These are phyloP conservation scores for Myrmophylax atrothorax DNA, from an alignment of 2,113 vertebrate genomes.

Conservation along the genomic window DNA sequence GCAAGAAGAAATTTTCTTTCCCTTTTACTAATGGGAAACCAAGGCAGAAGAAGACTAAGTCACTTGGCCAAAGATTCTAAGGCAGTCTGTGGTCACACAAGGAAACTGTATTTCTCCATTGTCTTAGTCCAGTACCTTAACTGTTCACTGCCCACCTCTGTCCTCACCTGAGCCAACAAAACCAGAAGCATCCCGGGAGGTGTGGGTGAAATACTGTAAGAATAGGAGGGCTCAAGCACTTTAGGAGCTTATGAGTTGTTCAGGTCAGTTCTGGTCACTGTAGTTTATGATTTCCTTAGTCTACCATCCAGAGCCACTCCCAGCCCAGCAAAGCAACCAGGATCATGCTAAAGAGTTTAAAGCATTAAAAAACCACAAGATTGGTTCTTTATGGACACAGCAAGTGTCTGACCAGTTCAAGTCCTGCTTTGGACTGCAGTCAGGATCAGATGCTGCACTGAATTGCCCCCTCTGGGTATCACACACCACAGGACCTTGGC, in stretches of 20 bases:
- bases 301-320: background rate
- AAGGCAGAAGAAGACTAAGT: background rate
- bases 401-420: background rate
- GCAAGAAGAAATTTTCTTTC: background rate
- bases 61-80: background rate
- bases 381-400: background rate
- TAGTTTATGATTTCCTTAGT: background rate
- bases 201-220: background rate
- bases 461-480: background rate
- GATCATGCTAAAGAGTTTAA: background rate
- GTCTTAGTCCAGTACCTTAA: background rate
- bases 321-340: background rate
- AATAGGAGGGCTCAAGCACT: rapidly evolving
- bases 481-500: background rate
- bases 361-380: background rate
- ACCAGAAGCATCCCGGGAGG: background rate
- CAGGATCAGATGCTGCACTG: background rate
- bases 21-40: background rate
- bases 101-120: background rate
- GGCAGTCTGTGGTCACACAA: background rate
- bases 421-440: background rate
- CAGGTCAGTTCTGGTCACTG: background rate
- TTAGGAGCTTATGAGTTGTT: background rate
- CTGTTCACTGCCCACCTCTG: background rate
- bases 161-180: background rate